A percentile compares a stretch with the other conserved stretches of the same genome.
phyloP scores from a whole-genome alignment of 2,113 vertebrate species.

The Beaufortia kweichowensis region DNA sequence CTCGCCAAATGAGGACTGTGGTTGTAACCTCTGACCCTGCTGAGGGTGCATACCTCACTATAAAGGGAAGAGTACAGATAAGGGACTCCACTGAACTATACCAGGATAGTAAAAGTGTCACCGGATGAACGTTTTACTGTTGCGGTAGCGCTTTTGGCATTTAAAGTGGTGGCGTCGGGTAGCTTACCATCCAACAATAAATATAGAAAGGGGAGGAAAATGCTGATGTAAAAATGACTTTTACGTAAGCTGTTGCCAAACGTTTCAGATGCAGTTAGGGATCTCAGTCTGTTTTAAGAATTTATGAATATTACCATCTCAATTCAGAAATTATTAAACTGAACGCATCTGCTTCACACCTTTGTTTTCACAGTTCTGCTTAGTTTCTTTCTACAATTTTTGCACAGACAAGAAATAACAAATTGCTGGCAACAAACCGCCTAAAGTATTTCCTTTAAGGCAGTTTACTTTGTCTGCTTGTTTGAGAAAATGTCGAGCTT shows the following conservation, averaged over 20 bases:
- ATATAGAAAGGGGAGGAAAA: neutral
- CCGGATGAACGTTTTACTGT: constrained; percentile 1
- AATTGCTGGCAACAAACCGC: neutral
- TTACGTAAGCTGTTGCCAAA: constrained; percentile 13
- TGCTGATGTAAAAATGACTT: constrained; percentile 1
- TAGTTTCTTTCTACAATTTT: neutral
- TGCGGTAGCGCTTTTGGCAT: neutral
- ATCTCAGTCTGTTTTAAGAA: neutral
- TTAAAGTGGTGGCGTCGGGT: neutral
- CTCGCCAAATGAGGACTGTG: constrained; percentile 42
- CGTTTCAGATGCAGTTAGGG: constrained; percentile 2
- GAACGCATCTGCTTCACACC: neutral
- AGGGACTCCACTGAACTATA: neutral
- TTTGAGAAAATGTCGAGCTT: neutral
- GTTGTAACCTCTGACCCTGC: constrained; percentile 31
- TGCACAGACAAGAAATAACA: neutral
- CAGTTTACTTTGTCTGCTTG: constrained; percentile 1
- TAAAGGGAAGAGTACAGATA: constrained; percentile 3
- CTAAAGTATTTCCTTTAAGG: neutral
- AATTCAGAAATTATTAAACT: neutral
- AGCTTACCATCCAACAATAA: neutral
- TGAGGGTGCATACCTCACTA: constrained; percentile 11
- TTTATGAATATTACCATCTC: neutral
- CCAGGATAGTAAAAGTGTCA: neutral
- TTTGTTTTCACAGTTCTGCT: neutral